Percentiles rank a stretch among this genome's conserved stretches.
These are phyloP conservation scores for Valencia hispanica DNA, from an alignment of 2,797 vertebrate species.

Conservation along the genomic window DNA sequence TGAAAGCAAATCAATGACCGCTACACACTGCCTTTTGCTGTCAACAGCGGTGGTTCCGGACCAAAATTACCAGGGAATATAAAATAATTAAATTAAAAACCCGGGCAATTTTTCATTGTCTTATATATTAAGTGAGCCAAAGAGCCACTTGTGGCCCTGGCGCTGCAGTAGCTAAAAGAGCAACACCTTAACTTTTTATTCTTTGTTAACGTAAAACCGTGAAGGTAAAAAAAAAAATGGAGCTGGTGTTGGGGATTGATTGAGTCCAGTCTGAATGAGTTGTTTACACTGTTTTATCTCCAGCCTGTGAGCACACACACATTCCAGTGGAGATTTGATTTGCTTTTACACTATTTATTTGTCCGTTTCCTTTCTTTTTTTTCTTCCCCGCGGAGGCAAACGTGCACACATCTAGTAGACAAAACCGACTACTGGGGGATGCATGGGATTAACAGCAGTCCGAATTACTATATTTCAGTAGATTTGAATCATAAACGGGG, in stretches of 20 bases:
- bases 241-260: background rate
- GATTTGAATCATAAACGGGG: conserved; percentile 15
- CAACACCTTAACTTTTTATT: no score
- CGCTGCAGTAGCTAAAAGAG: no score
- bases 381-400: conserved; percentile 19
- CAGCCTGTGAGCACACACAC: conserved; percentile 18
- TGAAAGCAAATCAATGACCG: no score
- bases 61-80: no score
- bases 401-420: background rate
- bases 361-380: background rate
- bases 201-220: no score
- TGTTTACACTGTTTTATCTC: conserved; percentile 9
- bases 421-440: conserved; percentile 12
- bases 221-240: no score
- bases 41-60: no score
- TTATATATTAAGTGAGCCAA: no score
- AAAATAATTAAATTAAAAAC: no score
- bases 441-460: conserved; percentile 16
- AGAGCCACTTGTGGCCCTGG: no score
- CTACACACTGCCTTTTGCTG: no score
- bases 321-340: conserved; percentile 14
- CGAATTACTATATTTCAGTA: conserved; percentile 15
- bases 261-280: conserved; percentile 4
- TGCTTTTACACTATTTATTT: conserved; percentile 1
- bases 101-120: no score